Conservation (phyloP, 2,797 vertebrate species). For the Neosilurus hyrtlii region DNA sequence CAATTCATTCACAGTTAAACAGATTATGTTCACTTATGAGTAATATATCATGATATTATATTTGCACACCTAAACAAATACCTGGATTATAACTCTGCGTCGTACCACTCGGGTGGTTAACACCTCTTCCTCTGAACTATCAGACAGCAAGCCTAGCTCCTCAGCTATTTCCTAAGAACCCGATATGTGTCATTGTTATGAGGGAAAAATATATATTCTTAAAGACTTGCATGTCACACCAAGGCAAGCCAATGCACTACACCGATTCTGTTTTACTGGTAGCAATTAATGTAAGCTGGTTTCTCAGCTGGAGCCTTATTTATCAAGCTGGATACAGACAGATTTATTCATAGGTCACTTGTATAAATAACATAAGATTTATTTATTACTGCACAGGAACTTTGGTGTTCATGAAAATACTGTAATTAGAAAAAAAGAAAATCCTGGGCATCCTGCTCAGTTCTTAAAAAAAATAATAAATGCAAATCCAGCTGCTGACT, state of each 20-base stretch:
- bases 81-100: conserved; percentile 96
- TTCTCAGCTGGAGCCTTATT: not conserved
- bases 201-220: conserved; percentile 32
- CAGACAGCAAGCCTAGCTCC: conserved; percentile 88
- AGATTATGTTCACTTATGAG: not conserved
- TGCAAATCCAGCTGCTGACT: too few species aligned
- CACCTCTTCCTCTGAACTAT: conserved; percentile 93
- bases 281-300: not conserved
- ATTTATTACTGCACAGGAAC: not conserved
- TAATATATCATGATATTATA: not conserved
- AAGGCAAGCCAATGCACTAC: conserved; percentile 40
- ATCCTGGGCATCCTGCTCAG: not conserved
- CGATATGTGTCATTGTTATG: conserved; percentile 66
- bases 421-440: too few species aligned
- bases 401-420: not conserved
- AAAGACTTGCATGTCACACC: conserved; percentile 22
- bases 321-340: not conserved
- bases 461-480: too few species aligned
- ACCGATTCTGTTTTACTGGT: conserved; percentile 45
- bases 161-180: conserved; percentile 86
- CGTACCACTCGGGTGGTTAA: conserved; percentile 94
- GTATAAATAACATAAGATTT: not conserved
- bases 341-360: not conserved
- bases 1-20: not conserved
- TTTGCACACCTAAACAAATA: conserved; percentile 66